These are phyloP conservation scores for Nannoperca obscura DNA, from an alignment of 2,797 vertebrate genomes.

Conservation along the genomic window DNA sequence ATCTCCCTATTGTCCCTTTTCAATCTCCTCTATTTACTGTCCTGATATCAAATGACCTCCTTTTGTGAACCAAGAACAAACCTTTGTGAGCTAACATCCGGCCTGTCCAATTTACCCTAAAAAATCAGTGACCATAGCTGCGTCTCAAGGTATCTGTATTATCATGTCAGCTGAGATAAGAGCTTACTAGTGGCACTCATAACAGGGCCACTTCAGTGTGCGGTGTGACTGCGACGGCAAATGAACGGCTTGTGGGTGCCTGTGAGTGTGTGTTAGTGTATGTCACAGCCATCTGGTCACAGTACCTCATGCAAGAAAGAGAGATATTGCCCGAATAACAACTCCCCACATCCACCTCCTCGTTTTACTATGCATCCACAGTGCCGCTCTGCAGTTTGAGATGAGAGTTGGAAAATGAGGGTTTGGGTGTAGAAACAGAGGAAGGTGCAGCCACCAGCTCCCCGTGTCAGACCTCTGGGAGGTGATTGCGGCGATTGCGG, in stretches of 20 bases:
- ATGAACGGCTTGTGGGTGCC: conserved; percentile 31
- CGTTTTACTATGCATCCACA: conserved; percentile 29
- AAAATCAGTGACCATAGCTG: conserved; percentile 5
- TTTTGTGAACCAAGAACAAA: conserved; percentile 10
- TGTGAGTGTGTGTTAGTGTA: conserved; percentile 40
- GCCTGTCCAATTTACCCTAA: conserved; percentile 19
- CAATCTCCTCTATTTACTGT: conserved; percentile 3
- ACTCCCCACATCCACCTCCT: conserved; percentile 39
- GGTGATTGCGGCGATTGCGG: conserved; percentile 93
- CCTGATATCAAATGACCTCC: conserved; percentile 4
- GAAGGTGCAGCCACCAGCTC: conserved; percentile 10
- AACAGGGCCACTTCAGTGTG: conserved; percentile 28
- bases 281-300: conserved; percentile 75
- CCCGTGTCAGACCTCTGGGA: conserved; percentile 85
- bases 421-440: conserved; percentile 18
- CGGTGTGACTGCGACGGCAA: conserved; percentile 16
- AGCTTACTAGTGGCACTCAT: conserved; percentile 19
- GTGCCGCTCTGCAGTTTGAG: conserved; percentile 54
- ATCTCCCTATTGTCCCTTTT: conserved; percentile 42
- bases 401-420: conserved; percentile 42
- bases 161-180: conserved; percentile 3
- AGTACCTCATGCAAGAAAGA: conserved; percentile 71
- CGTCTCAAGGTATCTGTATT: not conserved
- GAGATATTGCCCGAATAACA: conserved; percentile 38
- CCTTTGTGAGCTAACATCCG: conserved; percentile 1